Percentiles rank a stretch among this genome's conserved stretches.
These are phyloP conservation scores for Lasioglossum calceatum DNA, from an alignment of 2,888 invertebrate genomes.

Conservation along the genomic window DNA sequence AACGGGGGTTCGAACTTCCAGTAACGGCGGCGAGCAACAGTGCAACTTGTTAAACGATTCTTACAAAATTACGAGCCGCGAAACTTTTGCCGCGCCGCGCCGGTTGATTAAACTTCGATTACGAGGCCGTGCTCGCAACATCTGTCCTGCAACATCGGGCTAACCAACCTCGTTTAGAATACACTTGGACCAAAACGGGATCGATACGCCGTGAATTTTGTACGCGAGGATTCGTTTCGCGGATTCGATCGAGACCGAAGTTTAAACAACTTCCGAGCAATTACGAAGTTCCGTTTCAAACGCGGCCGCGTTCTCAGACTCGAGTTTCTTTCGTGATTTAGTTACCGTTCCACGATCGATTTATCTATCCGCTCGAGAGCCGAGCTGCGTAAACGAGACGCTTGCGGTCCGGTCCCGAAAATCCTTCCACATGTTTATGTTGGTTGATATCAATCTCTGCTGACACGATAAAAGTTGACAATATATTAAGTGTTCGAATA, in stretches of 20 bases:
- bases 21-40: neutral
- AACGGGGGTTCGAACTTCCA: neutral
- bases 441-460: too few relatives aligned
- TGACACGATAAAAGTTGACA: too few relatives aligned
- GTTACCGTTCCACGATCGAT: neutral
- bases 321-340: neutral
- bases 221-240: neutral
- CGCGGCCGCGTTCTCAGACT: neutral
- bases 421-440: too few relatives aligned
- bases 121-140: neutral
- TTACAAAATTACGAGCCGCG: neutral
- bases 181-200: neutral
- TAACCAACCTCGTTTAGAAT: neutral
- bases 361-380: neutral
- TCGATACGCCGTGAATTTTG: neutral
- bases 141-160: neutral
- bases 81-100: neutral
- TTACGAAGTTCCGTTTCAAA: neutral
- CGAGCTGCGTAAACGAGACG: too few relatives aligned
- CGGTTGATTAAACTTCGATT: neutral
- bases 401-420: too few relatives aligned
- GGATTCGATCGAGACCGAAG: neutral
- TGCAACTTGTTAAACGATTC: neutral
- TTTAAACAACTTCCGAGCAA: neutral
- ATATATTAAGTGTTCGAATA: too few relatives aligned